These are phyloP conservation scores for Meandrusa payeni DNA, from an alignment of 2,888 invertebrate genomes.

Conservation along the genomic window DNA sequence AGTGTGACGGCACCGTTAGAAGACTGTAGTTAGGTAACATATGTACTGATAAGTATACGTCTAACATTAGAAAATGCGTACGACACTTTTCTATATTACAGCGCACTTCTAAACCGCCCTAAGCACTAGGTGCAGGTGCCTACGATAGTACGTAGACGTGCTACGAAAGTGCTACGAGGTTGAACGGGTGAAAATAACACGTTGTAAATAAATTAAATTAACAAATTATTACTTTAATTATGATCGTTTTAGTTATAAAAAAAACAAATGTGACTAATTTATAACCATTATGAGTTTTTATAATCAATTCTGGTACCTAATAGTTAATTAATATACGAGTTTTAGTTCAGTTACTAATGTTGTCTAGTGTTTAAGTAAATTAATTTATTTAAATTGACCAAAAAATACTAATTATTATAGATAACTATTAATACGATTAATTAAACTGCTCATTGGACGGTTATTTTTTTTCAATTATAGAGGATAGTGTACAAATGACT, in stretches of 20 bases:
- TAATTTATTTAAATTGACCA: too few species aligned
- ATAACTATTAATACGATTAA: too few species aligned
- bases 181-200: not conserved
- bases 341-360: too few species aligned
- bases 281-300: too few species aligned
- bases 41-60: conserved; percentile 25
- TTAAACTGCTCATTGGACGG: too few species aligned
- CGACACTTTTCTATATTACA: conserved; percentile 2
- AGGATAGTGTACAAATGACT: not conserved
- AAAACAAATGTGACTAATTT: not conserved
- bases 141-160: conserved; percentile 60
- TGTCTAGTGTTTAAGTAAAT: too few species aligned
- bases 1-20: conserved; percentile 43
- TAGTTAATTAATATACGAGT: too few species aligned
- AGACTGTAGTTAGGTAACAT: conserved; percentile 24
- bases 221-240: not conserved
- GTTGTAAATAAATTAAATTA: not conserved
- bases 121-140: conserved; percentile 27
- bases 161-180: conserved; percentile 63
- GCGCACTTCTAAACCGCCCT: conserved; percentile 2
- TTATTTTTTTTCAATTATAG: conserved; percentile 6
- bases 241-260: not conserved
- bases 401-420: too few species aligned
- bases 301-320: too few species aligned
- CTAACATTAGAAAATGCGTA: conserved; percentile 19